Evolutionary conservation across 2,113 vertebrate genomes (phyloP).

Genomic region (Sisor rabdophorus): DNA sequence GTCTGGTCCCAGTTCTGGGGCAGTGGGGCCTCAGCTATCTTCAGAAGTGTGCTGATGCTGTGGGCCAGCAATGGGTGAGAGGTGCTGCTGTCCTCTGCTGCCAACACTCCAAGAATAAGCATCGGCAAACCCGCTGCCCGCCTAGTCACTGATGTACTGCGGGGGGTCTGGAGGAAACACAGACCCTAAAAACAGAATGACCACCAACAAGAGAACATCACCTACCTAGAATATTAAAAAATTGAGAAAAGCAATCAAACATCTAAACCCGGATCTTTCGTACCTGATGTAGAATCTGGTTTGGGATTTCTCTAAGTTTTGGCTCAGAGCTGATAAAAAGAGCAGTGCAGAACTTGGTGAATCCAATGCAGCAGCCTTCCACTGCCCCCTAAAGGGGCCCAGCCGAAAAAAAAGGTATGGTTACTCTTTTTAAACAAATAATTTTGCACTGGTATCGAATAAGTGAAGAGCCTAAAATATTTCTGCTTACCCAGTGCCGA

Average conservation of each 20-base stretch:
- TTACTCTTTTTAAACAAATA: not conserved
- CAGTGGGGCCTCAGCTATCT: slow-evolving; percentile 63
- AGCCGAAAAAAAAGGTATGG: not conserved
- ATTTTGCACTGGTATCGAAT: not conserved
- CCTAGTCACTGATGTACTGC: slow-evolving; percentile 77
- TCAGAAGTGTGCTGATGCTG: slow-evolving; percentile 69
- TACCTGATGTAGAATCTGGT: slow-evolving; percentile 74
- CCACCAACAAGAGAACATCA: not conserved
- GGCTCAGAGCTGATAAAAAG: slow-evolving; percentile 65
- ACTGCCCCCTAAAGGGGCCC: slow-evolving; percentile 74
- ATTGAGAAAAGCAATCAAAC: not conserved
- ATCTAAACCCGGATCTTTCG: not conserved
- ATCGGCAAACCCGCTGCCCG: slow-evolving; percentile 81
- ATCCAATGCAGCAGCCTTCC: slow-evolving; percentile 77
- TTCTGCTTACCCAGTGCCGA: slow-evolving; percentile 80
- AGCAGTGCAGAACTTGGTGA: slow-evolving; percentile 73
- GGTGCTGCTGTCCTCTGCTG: slow-evolving; percentile 68
- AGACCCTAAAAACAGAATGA: slow-evolving; percentile 64
- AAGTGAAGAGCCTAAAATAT: not conserved
- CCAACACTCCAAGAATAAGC: slow-evolving; percentile 78
- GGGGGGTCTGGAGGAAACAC: slow-evolving; percentile 66
- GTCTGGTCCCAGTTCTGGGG: slow-evolving; percentile 80
- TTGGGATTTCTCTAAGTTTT: slow-evolving; percentile 71
- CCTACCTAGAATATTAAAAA: not conserved
- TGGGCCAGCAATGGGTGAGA: slow-evolving; percentile 66